phyloP scores from a whole-genome alignment of 2,797 vertebrate species.

The Spondyliosoma cantharus region DNA sequence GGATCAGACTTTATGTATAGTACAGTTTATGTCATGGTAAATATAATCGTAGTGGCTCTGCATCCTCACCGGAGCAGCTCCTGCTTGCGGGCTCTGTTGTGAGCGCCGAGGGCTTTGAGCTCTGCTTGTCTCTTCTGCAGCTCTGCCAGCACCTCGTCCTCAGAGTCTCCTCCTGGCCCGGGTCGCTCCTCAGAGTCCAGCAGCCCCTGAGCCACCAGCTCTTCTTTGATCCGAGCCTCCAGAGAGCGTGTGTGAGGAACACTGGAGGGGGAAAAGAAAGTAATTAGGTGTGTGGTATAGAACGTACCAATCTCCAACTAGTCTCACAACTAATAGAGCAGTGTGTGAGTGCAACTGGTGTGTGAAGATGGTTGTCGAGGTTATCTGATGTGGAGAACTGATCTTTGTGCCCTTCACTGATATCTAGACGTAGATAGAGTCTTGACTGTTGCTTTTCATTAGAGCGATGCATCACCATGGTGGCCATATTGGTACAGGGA shows the following conservation, averaged over 20 bases:
- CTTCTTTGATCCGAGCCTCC: slow-evolving; percentile 97
- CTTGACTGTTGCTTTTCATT: too few species aligned
- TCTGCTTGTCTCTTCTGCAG: slow-evolving; percentile 96
- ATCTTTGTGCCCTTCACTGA: too few species aligned
- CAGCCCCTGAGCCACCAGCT: slow-evolving; percentile 95
- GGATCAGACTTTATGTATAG: background rate
- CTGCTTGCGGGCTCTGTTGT: slow-evolving; percentile 95
- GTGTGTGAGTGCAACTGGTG: background rate
- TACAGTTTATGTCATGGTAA: background rate
- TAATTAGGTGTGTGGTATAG: background rate
- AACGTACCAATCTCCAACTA: background rate
- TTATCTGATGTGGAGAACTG: background rate
- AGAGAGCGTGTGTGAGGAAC: slow-evolving; percentile 97
- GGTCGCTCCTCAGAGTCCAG: slow-evolving; percentile 95
- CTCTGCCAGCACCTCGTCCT: slow-evolving; percentile 95
- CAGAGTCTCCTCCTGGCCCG: slow-evolving; percentile 91
- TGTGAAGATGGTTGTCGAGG: background rate
- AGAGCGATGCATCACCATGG: too few species aligned
- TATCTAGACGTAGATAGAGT: background rate
- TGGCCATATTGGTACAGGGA: too few species aligned
- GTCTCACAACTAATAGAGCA: background rate
- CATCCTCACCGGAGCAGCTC: slow-evolving; percentile 92
- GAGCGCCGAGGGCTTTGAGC: slow-evolving; percentile 93
- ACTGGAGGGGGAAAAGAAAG: slow-evolving; percentile 70
- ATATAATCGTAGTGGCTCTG: rapidly evolving